These are phyloP conservation scores for Criorhina ranunculi DNA, from an alignment of 2,888 invertebrate genomes.

Conservation along the genomic window DNA sequence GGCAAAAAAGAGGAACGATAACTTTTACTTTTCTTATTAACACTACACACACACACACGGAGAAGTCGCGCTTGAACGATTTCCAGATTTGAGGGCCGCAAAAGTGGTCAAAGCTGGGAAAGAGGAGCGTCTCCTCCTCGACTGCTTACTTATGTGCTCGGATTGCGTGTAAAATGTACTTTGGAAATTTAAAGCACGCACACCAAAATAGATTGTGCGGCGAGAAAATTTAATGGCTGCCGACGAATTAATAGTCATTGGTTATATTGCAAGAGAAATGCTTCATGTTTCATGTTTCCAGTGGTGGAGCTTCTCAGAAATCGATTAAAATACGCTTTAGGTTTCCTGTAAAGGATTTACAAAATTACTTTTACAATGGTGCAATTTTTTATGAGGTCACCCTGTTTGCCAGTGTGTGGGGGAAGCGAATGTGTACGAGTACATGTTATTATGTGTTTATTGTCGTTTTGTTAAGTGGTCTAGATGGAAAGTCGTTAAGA, in stretches of 20 bases:
- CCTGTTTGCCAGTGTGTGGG: background rate
- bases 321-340: constrained; percentile 23
- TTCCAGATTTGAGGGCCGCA: constrained; percentile 14
- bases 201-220: constrained; percentile 18
- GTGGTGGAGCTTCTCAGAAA: constrained; percentile 22
- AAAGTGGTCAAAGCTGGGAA: constrained; percentile 12
- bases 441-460: background rate
- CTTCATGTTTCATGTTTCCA: background rate
- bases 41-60: constrained; percentile 38
- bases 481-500: no score
- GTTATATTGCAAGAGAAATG: constrained; percentile 13
- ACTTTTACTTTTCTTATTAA: constrained; percentile 41
- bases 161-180: constrained; percentile 42
- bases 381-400: constrained; percentile 5
- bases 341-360: constrained; percentile 22
- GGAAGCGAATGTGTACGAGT: no score
- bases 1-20: constrained; percentile 5
- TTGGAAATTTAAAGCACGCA: constrained; percentile 41
- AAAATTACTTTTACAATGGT: constrained; percentile 17
- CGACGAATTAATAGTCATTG: constrained; percentile 25
- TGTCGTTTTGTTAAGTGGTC: background rate
- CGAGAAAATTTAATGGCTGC: constrained; percentile 22
- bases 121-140: background rate
- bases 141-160: no score
- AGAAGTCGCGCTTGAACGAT: constrained; percentile 33